Conservation (phyloP, 2,113 vertebrate species). For the Heteronetta atricapilla region DNA sequence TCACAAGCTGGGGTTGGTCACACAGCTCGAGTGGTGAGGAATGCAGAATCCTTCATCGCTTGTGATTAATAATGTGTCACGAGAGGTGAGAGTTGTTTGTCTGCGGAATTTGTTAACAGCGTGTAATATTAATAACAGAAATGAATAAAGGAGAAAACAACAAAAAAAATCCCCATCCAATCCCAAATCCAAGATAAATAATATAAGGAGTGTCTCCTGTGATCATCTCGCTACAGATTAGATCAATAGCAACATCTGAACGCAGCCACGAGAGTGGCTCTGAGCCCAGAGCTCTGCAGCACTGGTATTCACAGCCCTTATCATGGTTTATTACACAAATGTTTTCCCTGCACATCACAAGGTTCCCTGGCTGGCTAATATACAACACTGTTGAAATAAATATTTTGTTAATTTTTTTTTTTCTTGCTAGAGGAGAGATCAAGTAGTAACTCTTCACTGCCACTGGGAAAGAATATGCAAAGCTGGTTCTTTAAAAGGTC, state of each 20-base stretch:
- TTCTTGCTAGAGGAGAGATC: neutral
- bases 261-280: slow-evolving; percentile 18
- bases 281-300: slow-evolving; percentile 46
- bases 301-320: neutral
- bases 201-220: slow-evolving; percentile 22
- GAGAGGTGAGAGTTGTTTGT: neutral
- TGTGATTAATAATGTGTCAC: neutral
- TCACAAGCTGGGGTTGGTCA: neutral
- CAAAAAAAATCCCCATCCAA: neutral
- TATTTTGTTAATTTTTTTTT: neutral
- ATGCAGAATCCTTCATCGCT: neutral
- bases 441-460: neutral
- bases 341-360: neutral
- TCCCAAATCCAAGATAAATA: slow-evolving; percentile 37
- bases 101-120: neutral
- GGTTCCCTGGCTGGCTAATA: neutral
- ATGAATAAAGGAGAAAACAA: neutral
- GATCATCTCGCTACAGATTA: neutral
- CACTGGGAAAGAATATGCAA: slow-evolving; percentile 21
- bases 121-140: neutral
- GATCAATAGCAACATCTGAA: slow-evolving; percentile 5
- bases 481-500: neutral
- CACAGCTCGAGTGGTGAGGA: neutral
- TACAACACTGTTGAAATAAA: neutral
- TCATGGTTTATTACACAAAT: neutral